Percentiles rank a stretch among this genome's conserved stretches.
phyloP scores from a whole-genome alignment of 2,797 vertebrate genomes.

The Acestrorhynchus altus region DNA sequence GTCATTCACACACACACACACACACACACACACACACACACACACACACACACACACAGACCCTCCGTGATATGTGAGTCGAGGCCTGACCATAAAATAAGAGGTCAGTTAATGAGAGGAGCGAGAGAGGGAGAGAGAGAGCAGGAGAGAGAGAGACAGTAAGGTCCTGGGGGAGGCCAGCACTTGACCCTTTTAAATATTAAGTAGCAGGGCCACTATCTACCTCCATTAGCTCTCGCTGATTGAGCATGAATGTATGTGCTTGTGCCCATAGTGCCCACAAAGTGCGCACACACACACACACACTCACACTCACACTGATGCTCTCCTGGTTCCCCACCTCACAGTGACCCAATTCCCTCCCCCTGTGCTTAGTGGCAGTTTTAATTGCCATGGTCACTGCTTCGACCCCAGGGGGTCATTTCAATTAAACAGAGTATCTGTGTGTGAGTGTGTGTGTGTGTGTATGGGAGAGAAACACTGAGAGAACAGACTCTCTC shows the following conservation, averaged over 20 bases:
- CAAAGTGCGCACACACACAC: neutral
- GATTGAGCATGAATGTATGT: slow-evolving; percentile 39
- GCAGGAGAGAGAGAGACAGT: neutral
- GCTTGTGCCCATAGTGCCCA: neutral
- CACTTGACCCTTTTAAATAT: slow-evolving; percentile 77
- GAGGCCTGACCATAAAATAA: slow-evolving; percentile 24
- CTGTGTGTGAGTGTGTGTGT: slow-evolving; percentile 26
- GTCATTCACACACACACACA: neutral
- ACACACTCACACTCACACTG: slow-evolving; percentile 22
- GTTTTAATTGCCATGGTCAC: slow-evolving; percentile 66
- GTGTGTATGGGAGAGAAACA: slow-evolving; percentile 15
- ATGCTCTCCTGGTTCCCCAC: slow-evolving; percentile 34
- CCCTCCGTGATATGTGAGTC: slow-evolving; percentile 29
- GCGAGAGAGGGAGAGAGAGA: slow-evolving; percentile 2
- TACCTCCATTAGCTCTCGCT: slow-evolving; percentile 56
- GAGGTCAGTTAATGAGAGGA: slow-evolving; percentile 37
- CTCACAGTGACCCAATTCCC: slow-evolving; percentile 37
- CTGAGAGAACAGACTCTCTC: slow-evolving; percentile 36
- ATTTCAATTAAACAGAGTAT: slow-evolving; percentile 67
- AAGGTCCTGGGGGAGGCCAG: slow-evolving; percentile 44
- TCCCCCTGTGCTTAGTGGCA: slow-evolving; percentile 52
- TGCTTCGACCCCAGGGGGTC: slow-evolving; percentile 58
- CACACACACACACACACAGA: too few species aligned
- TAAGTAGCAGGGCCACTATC: slow-evolving; percentile 65
- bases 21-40: slow-evolving; percentile 4